Conservation (phyloP, 2,797 vertebrate species). For the Danio jaintianensis region DNA sequence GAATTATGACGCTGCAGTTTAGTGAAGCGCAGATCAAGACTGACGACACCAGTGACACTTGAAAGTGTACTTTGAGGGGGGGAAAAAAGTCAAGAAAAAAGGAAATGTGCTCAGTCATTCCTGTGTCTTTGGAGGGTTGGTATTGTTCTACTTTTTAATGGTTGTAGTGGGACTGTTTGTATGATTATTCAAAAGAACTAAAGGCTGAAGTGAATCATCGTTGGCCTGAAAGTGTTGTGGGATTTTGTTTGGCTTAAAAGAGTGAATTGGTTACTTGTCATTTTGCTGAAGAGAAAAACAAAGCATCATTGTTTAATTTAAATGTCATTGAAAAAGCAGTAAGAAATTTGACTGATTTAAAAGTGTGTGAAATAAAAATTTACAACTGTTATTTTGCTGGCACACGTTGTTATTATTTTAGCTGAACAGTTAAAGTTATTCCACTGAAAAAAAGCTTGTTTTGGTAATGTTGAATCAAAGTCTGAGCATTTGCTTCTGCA, state of each 20-base stretch:
- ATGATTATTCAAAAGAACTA: conserved; percentile 32
- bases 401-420: too few relatives aligned
- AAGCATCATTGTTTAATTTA: neutral
- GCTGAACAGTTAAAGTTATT: too few relatives aligned
- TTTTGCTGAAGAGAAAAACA: neutral
- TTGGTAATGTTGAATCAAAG: too few relatives aligned
- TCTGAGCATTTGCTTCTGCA: too few relatives aligned
- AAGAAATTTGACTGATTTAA: neutral
- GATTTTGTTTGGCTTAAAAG: conserved; percentile 12
- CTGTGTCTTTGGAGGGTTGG: neutral
- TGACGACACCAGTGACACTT: conserved; percentile 22
- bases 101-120: conserved; percentile 5
- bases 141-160: conserved; percentile 5
- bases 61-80: conserved; percentile 12
- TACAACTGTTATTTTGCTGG: too few relatives aligned
- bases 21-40: conserved; percentile 50
- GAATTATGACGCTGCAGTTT: conserved; percentile 55
- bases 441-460: too few relatives aligned
- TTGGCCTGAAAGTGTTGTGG: conserved; percentile 19
- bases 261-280: neutral
- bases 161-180: neutral
- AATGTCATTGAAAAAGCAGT: neutral
- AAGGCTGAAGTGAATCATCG: conserved; percentile 38
- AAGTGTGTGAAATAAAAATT: too few relatives aligned
- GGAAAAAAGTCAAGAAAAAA: neutral